Evolutionary conservation across 2,888 invertebrate genomes (phyloP).

Genomic region (Tetheella fluctuosa): DNA sequence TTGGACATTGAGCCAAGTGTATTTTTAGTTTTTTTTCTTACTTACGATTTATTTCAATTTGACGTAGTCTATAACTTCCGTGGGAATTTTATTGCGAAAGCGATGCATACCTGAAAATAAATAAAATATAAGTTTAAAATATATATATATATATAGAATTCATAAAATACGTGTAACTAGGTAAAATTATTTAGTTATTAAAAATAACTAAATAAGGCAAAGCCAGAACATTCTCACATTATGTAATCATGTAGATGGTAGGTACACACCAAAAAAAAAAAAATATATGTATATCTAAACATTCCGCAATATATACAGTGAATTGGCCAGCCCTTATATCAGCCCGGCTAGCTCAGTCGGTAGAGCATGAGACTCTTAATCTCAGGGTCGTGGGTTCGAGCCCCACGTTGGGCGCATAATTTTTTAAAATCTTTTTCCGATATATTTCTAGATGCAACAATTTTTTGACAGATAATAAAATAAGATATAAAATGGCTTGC

Average conservation of each 20-base stretch:
- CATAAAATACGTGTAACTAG: too few relatives aligned
- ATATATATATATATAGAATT: too few relatives aligned
- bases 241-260: too few relatives aligned
- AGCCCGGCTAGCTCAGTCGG: constrained; percentile 80
- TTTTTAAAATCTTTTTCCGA: background rate
- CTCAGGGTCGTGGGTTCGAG: constrained; percentile 86
- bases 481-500: background rate
- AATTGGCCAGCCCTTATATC: background rate
- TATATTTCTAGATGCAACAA: background rate
- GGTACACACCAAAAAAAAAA: background rate
- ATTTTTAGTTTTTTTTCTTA: background rate
- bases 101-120: too few relatives aligned
- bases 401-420: constrained; percentile 81
- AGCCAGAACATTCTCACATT: too few relatives aligned
- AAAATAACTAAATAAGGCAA: too few relatives aligned
- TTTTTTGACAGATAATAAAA: background rate
- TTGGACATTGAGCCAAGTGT: background rate
- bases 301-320: background rate
- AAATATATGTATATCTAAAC: background rate
- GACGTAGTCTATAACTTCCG: background rate
- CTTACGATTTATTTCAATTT: background rate
- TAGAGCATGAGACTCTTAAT: constrained; percentile 85
- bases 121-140: too few relatives aligned
- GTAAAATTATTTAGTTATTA: too few relatives aligned
- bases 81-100: background rate